phyloP scores from a whole-genome alignment of 2,888 invertebrate species.

The Peribatodes rhomboidaria region DNA sequence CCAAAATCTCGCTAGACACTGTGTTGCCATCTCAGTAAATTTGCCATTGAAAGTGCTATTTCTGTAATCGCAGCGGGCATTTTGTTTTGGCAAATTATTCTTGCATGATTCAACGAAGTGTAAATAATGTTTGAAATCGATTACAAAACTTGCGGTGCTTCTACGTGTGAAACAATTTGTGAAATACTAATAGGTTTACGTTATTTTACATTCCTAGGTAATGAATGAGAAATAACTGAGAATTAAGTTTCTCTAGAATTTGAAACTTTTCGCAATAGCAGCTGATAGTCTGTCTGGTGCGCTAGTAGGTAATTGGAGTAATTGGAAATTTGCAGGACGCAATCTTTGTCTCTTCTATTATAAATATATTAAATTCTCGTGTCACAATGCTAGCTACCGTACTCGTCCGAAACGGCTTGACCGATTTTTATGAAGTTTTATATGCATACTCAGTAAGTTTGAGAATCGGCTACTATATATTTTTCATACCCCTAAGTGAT shows the following conservation, averaged over 20 bases:
- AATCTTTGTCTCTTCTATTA: too few relatives aligned
- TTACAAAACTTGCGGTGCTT: not conserved
- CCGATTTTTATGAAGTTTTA: too few relatives aligned
- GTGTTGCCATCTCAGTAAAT: constrained; percentile 28
- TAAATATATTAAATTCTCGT: too few relatives aligned
- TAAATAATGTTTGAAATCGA: constrained; percentile 1
- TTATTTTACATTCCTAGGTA: not conserved
- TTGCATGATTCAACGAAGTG: not conserved
- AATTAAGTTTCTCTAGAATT: not conserved
- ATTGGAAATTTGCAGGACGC: not conserved
- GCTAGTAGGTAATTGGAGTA: not conserved
- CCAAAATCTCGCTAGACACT: constrained; percentile 72
- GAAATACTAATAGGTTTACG: not conserved
- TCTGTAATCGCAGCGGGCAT: constrained; percentile 42
- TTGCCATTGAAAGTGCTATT: constrained; percentile 11
- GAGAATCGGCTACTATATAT: too few relatives aligned
- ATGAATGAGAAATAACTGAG: not conserved
- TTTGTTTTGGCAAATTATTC: constrained; percentile 6
- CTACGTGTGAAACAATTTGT: not conserved
- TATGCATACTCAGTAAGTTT: too few relatives aligned
- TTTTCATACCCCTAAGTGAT: too few relatives aligned
- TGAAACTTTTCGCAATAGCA: not conserved
- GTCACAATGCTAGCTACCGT: too few relatives aligned
- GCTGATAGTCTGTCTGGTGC: not conserved
- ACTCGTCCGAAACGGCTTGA: too few relatives aligned